phyloP scores from a whole-genome alignment of 2,888 invertebrate species.

The Hololepta plana region DNA sequence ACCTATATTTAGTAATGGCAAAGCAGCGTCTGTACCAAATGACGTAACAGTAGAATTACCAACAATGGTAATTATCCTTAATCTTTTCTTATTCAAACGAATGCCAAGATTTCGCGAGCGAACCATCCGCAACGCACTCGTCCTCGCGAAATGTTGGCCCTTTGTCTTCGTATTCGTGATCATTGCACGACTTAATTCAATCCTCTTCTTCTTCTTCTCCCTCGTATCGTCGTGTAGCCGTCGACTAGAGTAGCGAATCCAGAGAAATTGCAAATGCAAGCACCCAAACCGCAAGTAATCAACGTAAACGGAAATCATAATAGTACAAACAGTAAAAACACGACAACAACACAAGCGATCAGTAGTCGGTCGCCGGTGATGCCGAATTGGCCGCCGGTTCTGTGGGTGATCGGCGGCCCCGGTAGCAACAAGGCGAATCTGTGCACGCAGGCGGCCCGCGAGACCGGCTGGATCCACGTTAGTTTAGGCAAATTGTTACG shows the following conservation, averaged over 20 bases:
- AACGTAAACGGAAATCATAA: too few species aligned
- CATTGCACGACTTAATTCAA: too few species aligned
- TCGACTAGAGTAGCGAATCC: too few species aligned
- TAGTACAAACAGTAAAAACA: too few species aligned
- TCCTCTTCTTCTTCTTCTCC: too few species aligned
- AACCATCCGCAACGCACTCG: not conserved
- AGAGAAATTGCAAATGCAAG: too few species aligned
- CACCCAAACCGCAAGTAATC: too few species aligned
- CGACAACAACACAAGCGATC: too few species aligned
- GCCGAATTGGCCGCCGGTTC: slow-evolving; percentile 22
- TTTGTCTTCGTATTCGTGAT: too few species aligned
- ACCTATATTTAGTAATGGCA: slow-evolving; percentile 39
- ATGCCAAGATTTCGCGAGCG: not conserved
- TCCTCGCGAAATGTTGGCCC: too few species aligned
- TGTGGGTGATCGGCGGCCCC: slow-evolving; percentile 60
- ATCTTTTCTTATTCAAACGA: too few species aligned
- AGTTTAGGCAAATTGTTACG: slow-evolving; percentile 58
- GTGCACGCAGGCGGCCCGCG: slow-evolving; percentile 51
- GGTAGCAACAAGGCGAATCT: slow-evolving; percentile 77
- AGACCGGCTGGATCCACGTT: slow-evolving; percentile 54
- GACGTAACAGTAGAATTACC: slow-evolving; percentile 25
- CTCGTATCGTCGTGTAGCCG: too few species aligned
- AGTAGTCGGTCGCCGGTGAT: slow-evolving; percentile 23
- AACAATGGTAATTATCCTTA: slow-evolving; percentile 19
- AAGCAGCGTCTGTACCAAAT: slow-evolving; percentile 36